These are phyloP conservation scores for Drosophila ironensis DNA, from an alignment of 1,140 invertebrate genomes.

Conservation along the genomic window DNA sequence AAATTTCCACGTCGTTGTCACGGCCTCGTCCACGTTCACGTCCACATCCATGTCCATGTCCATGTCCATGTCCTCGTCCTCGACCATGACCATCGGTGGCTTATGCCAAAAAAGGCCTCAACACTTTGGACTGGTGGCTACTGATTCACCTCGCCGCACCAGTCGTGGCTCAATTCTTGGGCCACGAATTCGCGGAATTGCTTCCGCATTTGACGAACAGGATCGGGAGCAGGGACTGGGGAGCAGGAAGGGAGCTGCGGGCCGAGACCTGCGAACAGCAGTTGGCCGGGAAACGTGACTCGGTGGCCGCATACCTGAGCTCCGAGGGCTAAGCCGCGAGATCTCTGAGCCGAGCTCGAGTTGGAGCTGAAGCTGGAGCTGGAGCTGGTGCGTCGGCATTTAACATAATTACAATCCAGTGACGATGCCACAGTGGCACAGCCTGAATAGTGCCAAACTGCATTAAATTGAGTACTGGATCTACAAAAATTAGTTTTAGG, in stretches of 20 bases:
- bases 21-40: constrained; percentile 26
- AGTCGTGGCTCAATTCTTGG: constrained; percentile 69
- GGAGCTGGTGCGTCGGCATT: constrained; percentile 63
- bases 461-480: no score
- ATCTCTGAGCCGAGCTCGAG: background rate
- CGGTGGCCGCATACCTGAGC: constrained; percentile 69
- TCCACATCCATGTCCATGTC: background rate
- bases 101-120: constrained; percentile 68
- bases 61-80: background rate
- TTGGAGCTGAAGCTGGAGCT: background rate
- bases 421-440: constrained; percentile 17
- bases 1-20: constrained; percentile 63
- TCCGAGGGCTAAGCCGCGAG: constrained; percentile 31
- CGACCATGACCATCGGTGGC: constrained; percentile 40
- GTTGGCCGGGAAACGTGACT: constrained; percentile 70
- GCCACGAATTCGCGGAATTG: constrained; percentile 74
- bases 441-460: no score
- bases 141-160: constrained; percentile 28
- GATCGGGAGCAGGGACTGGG: constrained; percentile 21
- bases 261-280: constrained; percentile 32
- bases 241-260: constrained; percentile 5
- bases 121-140: constrained; percentile 12
- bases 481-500: no score
- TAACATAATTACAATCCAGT: constrained; percentile 69
- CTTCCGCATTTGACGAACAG: constrained; percentile 64